Evolutionary conservation across 2,888 invertebrate species (phyloP).

Genomic region (Sialis lutaria): DNA sequence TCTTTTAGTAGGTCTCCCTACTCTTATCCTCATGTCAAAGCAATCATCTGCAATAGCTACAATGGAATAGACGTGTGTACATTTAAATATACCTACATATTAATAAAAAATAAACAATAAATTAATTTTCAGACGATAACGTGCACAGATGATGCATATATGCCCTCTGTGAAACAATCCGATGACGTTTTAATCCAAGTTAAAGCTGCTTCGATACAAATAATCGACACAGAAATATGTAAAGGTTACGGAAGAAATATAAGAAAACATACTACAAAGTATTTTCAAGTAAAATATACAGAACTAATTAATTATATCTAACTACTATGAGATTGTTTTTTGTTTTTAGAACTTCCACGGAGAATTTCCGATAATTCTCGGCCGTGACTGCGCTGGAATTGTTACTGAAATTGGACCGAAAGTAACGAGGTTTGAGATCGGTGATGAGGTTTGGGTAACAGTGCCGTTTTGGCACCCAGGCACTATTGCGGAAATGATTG

Average conservation of each 20-base stretch:
- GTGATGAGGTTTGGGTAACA: slow-evolving; percentile 41
- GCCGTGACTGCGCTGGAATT: slow-evolving; percentile 43
- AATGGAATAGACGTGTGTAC: slow-evolving; percentile 22
- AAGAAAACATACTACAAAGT: slow-evolving; percentile 17
- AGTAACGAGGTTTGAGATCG: slow-evolving; percentile 37
- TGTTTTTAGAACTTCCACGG: slow-evolving; percentile 20
- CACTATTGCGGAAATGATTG: slow-evolving; percentile 34
- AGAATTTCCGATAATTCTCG: slow-evolving; percentile 36
- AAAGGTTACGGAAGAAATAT: slow-evolving; percentile 30
- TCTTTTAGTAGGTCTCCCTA: slow-evolving; percentile 14
- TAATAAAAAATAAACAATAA: neutral
- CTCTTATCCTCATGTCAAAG: slow-evolving; percentile 22
- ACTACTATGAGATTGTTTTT: slow-evolving; percentile 6
- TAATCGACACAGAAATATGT: slow-evolving; percentile 38
- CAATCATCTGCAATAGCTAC: slow-evolving; percentile 22
- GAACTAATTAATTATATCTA: neutral
- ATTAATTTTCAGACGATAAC: slow-evolving; percentile 27
- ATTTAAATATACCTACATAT: neutral
- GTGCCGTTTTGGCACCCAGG: slow-evolving; percentile 39
- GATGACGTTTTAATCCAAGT: slow-evolving; percentile 41
- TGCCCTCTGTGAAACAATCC: slow-evolving; percentile 30
- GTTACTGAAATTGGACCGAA: slow-evolving; percentile 39
- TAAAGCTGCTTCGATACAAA: slow-evolving; percentile 38
- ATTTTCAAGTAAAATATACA: slow-evolving; percentile 14
- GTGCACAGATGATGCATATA: slow-evolving; percentile 32